Evolutionary conservation across 1,140 invertebrate genomes (phyloP).

Genomic region (Augochlora pura): DNA sequence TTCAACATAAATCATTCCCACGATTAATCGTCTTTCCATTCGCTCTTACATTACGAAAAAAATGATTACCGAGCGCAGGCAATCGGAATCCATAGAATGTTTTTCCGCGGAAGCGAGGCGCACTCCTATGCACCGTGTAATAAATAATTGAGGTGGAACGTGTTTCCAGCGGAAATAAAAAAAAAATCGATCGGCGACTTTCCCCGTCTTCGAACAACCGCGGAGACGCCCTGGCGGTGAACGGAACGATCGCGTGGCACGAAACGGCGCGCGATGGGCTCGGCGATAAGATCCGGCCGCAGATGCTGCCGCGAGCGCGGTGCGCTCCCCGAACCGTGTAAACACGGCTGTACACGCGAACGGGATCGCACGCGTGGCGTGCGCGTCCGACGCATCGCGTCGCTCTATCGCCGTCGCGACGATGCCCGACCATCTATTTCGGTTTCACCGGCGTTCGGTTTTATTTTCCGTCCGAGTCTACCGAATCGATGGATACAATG

Average conservation of each 20-base stretch:
- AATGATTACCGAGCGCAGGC: no score
- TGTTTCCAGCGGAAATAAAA: background rate
- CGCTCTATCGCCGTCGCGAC: conserved; percentile 6
- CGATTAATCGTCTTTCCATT: no score
- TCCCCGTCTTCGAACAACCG: background rate
- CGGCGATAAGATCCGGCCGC: conserved; percentile 68
- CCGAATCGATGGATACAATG: conserved; percentile 3
- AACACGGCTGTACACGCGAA: conserved; percentile 72
- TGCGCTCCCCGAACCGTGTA: conserved; percentile 70
- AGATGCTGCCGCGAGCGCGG: conserved; percentile 61
- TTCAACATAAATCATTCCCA: no score
- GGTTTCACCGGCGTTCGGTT: conserved; percentile 48
- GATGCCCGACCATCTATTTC: conserved; percentile 41
- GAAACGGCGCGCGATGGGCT: conserved; percentile 53
- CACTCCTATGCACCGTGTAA: no score
- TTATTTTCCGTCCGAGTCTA: conserved; percentile 42
- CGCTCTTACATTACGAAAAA: no score
- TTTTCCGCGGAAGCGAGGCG: background rate
- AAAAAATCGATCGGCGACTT: conserved; percentile 20
- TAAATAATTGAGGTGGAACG: no score
- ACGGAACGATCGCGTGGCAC: conserved; percentile 43
- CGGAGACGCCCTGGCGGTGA: background rate
- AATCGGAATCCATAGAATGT: background rate
- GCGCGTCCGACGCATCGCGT: conserved; percentile 11
- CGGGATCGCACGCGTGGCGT: conserved; percentile 56